Conservation (phyloP, 2,797 vertebrate genomes). For the Arctocebus calabarensis region DNA sequence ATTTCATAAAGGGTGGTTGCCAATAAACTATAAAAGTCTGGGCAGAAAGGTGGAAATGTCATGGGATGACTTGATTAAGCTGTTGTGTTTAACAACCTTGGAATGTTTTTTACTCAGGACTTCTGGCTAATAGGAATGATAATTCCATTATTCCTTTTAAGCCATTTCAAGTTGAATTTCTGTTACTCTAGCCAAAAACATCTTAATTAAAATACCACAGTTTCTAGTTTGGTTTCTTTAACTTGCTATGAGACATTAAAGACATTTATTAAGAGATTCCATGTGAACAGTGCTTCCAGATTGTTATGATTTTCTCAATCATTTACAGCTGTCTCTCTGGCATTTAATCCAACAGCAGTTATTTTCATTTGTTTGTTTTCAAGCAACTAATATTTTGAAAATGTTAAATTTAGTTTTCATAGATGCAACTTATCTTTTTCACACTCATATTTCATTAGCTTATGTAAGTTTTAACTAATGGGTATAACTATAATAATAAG, state of each 20-base stretch:
- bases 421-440: background rate
- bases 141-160: conserved; percentile 2
- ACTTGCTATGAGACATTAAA: background rate
- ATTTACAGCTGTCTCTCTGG: background rate
- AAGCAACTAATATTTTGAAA: background rate
- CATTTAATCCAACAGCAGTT: background rate
- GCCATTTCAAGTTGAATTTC: conserved; percentile 49
- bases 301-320: background rate
- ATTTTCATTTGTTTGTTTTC: conserved; percentile 10
- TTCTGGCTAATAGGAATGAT: conserved; percentile 28
- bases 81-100: background rate
- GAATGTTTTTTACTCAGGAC: background rate
- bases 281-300: background rate
- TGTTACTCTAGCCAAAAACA: background rate
- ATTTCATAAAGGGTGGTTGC: background rate
- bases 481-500: background rate
- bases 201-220: conserved; percentile 51
- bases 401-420: conserved; percentile 46
- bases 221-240: conserved; percentile 40
- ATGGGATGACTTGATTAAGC: background rate
- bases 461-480: conserved; percentile 11
- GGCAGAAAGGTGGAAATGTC: background rate
- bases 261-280: background rate
- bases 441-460: conserved; percentile 1
- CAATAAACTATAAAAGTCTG: background rate